These are phyloP conservation scores for Sitodiplosis mosellana DNA, from an alignment of 1,140 invertebrate species.

Conservation along the genomic window DNA sequence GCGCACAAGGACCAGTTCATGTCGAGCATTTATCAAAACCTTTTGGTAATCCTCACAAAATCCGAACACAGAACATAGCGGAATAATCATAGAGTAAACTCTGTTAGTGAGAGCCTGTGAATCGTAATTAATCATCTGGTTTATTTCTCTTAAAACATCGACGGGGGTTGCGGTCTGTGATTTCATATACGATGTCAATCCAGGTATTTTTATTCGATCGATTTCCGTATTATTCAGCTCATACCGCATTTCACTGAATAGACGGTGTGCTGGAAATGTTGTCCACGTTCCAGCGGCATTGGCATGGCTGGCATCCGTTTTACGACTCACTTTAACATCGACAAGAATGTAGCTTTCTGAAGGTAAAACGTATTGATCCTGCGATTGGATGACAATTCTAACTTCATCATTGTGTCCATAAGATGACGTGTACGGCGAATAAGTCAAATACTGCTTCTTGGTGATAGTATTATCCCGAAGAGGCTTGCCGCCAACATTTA, in stretches of 20 bases:
- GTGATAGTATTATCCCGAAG: conserved; percentile 16
- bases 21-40: conserved; percentile 25
- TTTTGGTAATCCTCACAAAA: conserved; percentile 27
- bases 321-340: conserved; percentile 9
- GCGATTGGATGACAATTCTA: conserved; percentile 17
- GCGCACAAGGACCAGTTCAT: conserved; percentile 26
- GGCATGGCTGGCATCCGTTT: background rate
- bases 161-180: too few species aligned
- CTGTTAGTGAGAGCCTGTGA: conserved; percentile 2
- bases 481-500: too few species aligned
- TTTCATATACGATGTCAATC: conserved; percentile 23
- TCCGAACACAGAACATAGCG: conserved; percentile 19
- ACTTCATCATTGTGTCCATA: conserved; percentile 17
- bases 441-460: conserved; percentile 13
- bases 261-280: conserved; percentile 17
- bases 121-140: background rate
- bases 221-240: conserved; percentile 25
- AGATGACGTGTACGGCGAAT: conserved; percentile 11
- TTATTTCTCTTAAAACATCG: too few species aligned
- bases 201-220: conserved; percentile 22
- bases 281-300: conserved; percentile 2
- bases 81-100: conserved; percentile 22
- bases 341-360: conserved; percentile 14
- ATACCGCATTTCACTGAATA: conserved; percentile 26
- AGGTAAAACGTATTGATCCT: conserved; percentile 18